These are phyloP conservation scores for Diabrotica virgifera DNA, from an alignment of 1,140 invertebrate species.

Conservation along the genomic window DNA sequence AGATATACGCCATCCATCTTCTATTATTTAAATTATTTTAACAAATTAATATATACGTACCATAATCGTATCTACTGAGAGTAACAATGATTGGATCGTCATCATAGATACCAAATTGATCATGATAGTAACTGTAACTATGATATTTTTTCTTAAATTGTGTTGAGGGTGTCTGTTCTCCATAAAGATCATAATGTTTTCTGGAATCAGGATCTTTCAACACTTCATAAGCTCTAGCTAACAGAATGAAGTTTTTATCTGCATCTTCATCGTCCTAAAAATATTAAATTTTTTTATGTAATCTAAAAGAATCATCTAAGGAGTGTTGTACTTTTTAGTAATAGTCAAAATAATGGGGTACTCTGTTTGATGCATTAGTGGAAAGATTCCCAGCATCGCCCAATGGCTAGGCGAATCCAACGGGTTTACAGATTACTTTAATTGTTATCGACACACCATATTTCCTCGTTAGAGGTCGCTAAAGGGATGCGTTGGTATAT, in stretches of 20 bases:
- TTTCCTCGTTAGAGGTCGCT: too few species aligned
- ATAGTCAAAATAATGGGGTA: too few species aligned
- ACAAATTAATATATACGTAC: conserved; percentile 53
- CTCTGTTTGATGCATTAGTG: too few species aligned
- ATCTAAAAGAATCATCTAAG: too few species aligned
- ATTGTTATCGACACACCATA: too few species aligned
- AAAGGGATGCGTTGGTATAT: too few species aligned
- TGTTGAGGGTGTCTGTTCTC: conserved; percentile 66
- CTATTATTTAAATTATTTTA: not conserved
- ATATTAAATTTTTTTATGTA: too few species aligned
- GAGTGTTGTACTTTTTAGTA: too few species aligned
- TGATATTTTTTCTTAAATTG: conserved; percentile 64
- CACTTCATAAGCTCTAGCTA: conserved; percentile 81
- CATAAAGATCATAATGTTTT: conserved; percentile 77
- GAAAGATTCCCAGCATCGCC: too few species aligned
- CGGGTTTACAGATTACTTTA: too few species aligned
- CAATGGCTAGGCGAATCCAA: too few species aligned
- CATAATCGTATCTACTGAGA: conserved; percentile 70
- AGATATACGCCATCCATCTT: too few species aligned
- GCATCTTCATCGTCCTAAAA: conserved; percentile 67
- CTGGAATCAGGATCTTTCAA: conserved; percentile 77
- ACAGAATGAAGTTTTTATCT: conserved; percentile 72
- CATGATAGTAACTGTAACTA: conserved; percentile 78
- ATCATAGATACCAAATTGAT: conserved; percentile 87
- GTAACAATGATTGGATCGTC: conserved; percentile 81